Base-by-base conservation (phyloP, 2,113 vertebrate species). In the Atractosteus spatula region DNA sequence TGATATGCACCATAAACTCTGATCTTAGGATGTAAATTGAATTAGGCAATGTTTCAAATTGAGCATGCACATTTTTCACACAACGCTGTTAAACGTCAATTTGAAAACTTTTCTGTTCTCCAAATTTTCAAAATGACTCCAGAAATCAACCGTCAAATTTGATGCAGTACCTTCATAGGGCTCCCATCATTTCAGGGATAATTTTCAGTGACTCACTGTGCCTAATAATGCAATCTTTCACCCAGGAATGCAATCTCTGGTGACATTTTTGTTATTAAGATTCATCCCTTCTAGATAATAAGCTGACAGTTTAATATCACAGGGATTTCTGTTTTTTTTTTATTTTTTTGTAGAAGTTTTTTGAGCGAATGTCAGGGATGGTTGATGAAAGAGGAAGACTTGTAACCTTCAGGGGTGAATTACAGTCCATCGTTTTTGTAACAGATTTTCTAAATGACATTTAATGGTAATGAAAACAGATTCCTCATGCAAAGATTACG, bases 401-500 rank as follows among this genome's bases (percentile, higher is more conserved):
- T n/a, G 66, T 68, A 55, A 68, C 44, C 66, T 29, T 54, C 6
- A n/a, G 14, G n/a, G 8, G 66, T 55, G 17, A 55, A 68, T 8
- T 68, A 14, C 29, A 3, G 17, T 54, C 66, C 47, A 4, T 11
- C 54, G 3, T 3, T 29, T 41, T 68, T 54, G 29, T 16, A 68
- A 55, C 16, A 11, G 11, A 55, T 68, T 55, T 68, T 55, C 51
- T 55, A 68, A 68, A 68, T 68, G 66, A 68, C 45, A 55, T 17
- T 8, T 55, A 68, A 68, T 68, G 47, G 66, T 55, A 68, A 55
- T 68, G 66, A 29, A 68, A 68, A 68, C 47, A 68, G 47, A 68
- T 68, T 41, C 47, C 66, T 41, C 55, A 68, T 55, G 66, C 54
- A 8, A 8, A 1, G 7, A 41, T 55, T 68, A 17, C 3, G 14